A percentile compares a stretch with the other conserved stretches of the same genome.
Conservation (phyloP, 2,797 vertebrate species). For the Malacoctenus gilli region DNA sequence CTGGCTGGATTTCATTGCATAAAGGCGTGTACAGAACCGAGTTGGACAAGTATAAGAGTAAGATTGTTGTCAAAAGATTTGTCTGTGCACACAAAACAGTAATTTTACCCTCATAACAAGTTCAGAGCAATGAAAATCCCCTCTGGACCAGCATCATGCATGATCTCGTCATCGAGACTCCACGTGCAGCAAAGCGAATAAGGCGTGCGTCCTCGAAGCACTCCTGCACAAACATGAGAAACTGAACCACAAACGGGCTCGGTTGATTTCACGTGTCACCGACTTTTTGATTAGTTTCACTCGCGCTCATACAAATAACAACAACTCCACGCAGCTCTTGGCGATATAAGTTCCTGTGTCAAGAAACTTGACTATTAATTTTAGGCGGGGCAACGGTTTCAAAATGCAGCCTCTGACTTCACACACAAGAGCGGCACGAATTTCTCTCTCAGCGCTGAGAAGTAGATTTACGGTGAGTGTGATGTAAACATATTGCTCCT, state of each 20-base stretch:
- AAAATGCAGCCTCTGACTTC: slow-evolving; percentile 32
- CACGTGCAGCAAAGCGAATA: background rate
- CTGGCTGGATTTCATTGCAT: no score
- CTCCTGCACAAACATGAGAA: background rate
- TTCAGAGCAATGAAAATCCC: no score
- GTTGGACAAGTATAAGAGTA: no score
- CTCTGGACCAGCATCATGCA: no score
- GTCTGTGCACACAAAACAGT: no score
- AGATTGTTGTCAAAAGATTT: no score
- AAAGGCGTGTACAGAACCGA: no score
- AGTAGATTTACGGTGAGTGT: slow-evolving; percentile 32
- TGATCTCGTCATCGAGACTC: background rate
- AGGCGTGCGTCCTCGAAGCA: no score
- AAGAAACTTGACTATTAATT: slow-evolving; percentile 26
- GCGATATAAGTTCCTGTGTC: background rate
- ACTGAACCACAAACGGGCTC: background rate
- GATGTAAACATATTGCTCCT: slow-evolving; percentile 21
- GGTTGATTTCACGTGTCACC: slow-evolving; percentile 12
- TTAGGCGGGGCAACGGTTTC: slow-evolving; percentile 30
- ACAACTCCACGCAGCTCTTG: slow-evolving; percentile 27
- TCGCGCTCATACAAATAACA: slow-evolving; percentile 12
- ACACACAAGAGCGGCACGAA: slow-evolving; percentile 17
- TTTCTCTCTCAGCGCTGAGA: slow-evolving; percentile 42
- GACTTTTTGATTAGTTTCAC: slow-evolving; percentile 19
- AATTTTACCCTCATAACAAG: no score